These are phyloP conservation scores for Pterocles burchelli DNA, from an alignment of 2,113 vertebrate species.

Conservation along the genomic window DNA sequence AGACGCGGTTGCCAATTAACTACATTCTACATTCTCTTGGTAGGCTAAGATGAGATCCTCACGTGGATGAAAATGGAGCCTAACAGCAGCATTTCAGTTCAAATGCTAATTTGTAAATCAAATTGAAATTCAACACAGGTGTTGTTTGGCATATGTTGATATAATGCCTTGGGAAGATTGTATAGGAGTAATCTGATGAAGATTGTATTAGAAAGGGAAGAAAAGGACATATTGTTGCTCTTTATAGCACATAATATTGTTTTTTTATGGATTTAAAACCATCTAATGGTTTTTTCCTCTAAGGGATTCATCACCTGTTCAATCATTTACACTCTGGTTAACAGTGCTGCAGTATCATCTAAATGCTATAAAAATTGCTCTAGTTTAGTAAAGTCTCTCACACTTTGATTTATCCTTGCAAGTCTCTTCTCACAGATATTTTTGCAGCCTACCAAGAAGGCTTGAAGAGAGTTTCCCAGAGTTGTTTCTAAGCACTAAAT, in stretches of 20 bases:
- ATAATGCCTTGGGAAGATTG: conserved; percentile 6
- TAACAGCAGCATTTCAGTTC: neutral
- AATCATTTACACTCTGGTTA: conserved; percentile 68
- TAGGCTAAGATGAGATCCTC: neutral
- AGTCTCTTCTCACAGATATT: conserved; percentile 18
- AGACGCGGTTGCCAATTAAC: neutral
- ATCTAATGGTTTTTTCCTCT: conserved; percentile 54
- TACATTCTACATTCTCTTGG: neutral
- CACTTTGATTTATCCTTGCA: conserved; percentile 63
- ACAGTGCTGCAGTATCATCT: conserved; percentile 45
- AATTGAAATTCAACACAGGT: neutral
- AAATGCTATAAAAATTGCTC: conserved; percentile 64
- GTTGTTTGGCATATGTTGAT: neutral
- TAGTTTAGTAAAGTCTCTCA: conserved; percentile 55
- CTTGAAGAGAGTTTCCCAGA: neutral
- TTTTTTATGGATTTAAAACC: conserved; percentile 53
- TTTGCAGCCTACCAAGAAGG: neutral
- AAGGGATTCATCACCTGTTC: conserved; percentile 65
- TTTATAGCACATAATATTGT: conserved; percentile 36
- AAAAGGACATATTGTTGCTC: conserved; percentile 44
- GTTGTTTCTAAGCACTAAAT: conserved; percentile 27
- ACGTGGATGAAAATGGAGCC: neutral
- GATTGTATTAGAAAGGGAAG: neutral
- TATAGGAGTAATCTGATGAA: neutral
- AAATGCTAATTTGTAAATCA: neutral